Percentiles rank a stretch among this genome's conserved stretches.
Conservation (phyloP, 2,113 vertebrate species). For the Zapus hudsonius region DNA sequence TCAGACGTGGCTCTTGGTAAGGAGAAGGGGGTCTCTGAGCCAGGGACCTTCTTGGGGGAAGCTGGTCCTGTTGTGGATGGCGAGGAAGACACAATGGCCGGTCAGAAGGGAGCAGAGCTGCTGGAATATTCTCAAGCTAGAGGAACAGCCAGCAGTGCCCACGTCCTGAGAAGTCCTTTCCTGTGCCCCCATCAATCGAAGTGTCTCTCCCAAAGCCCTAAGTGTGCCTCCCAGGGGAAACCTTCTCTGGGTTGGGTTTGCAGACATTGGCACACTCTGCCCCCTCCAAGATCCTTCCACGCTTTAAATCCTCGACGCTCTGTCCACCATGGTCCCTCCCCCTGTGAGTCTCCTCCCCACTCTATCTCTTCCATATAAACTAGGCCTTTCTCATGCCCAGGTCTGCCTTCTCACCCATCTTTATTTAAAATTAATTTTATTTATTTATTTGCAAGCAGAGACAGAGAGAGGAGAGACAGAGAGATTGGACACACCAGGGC, state of each 20-base stretch:
- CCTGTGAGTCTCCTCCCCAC: not conserved
- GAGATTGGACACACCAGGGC: no score
- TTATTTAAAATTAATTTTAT: no score
- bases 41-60: not conserved
- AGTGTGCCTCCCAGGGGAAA: fast-evolving
- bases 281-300: no score
- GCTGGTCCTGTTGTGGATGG: not conserved
- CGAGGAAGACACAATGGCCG: not conserved
- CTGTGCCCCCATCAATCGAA: no score
- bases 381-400: not conserved
- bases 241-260: fast-evolving
- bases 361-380: not conserved
- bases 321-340: not conserved
- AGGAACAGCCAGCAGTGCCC: not conserved
- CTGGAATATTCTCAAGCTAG: not conserved
- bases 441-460: no score
- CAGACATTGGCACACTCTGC: no score
- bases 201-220: not conserved
- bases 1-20: not conserved
- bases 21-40: not conserved
- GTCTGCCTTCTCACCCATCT: not conserved
- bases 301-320: not conserved
- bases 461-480: no score
- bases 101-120: fast-evolving
- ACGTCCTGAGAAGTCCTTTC: fast-evolving